phyloP scores from a whole-genome alignment of 2,888 invertebrate genomes.

The Polymixis flavicincta region DNA sequence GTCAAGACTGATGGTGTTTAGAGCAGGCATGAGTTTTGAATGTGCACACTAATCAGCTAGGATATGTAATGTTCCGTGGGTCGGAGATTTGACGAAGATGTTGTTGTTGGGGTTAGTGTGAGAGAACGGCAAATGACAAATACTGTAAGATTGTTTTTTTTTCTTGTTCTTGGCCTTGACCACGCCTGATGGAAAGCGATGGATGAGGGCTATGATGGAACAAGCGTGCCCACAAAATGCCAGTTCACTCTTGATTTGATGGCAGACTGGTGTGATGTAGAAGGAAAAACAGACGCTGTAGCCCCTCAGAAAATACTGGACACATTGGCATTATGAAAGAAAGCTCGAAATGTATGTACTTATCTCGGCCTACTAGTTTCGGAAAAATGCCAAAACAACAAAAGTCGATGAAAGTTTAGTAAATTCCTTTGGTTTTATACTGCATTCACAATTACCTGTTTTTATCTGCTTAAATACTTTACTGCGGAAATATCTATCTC shows the following conservation, averaged over 20 bases:
- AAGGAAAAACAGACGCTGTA: not conserved
- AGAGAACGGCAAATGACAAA: not conserved
- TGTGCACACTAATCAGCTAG: conserved; percentile 54
- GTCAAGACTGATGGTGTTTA: conserved; percentile 56
- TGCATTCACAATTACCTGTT: conserved; percentile 20
- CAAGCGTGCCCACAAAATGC: too few species aligned
- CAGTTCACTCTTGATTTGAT: too few species aligned
- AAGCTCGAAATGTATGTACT: not conserved
- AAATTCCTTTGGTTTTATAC: conserved; percentile 8
- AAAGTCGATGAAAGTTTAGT: not conserved
- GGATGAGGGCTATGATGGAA: too few species aligned
- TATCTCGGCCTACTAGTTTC: not conserved
- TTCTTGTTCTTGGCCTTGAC: too few species aligned
- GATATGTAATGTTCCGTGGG: conserved; percentile 34
- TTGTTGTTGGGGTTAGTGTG: conserved; percentile 7
- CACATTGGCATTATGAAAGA: not conserved
- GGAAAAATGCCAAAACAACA: not conserved
- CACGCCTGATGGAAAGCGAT: too few species aligned
- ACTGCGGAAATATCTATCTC: conserved; percentile 28
- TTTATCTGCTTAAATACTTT: conserved; percentile 17
- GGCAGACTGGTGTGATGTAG: too few species aligned
- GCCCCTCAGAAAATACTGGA: not conserved
- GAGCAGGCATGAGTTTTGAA: conserved; percentile 52
- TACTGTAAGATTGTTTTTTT: not conserved
- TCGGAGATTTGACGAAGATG: conserved; percentile 34